Evolutionary conservation across 2,888 invertebrate species (phyloP).

Genomic region (Drosophila prostipennis): DNA sequence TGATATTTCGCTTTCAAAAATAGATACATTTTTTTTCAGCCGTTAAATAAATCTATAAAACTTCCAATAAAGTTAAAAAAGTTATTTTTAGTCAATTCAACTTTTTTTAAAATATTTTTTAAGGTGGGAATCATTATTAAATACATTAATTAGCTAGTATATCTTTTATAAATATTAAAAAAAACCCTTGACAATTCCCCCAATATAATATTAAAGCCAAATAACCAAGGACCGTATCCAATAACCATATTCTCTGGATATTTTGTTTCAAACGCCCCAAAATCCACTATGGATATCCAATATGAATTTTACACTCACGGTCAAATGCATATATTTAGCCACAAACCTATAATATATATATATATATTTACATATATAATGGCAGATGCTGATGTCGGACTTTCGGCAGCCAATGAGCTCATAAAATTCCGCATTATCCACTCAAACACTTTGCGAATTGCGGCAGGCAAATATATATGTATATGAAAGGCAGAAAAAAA

Average conservation of each 20-base stretch:
- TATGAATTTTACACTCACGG: constrained; percentile 1
- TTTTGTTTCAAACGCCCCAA: neutral
- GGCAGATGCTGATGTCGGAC: constrained; percentile 2
- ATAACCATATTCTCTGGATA: neutral
- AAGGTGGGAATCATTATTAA: too few relatives aligned
- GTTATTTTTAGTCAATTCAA: too few relatives aligned
- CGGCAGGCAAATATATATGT: constrained; percentile 8
- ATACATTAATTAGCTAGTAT: too few relatives aligned
- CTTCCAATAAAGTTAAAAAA: too few relatives aligned
- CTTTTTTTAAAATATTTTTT: too few relatives aligned
- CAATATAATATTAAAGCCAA: neutral
- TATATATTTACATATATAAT: neutral
- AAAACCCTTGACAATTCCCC: too few relatives aligned
- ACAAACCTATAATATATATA: neutral
- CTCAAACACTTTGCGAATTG: constrained; percentile 35
- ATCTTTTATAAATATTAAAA: too few relatives aligned
- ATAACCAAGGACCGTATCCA: neutral
- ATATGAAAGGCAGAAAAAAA: constrained; percentile 2
- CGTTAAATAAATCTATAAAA: too few relatives aligned
- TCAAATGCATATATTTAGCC: neutral
- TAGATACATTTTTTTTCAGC: too few relatives aligned
- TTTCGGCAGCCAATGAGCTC: constrained; percentile 20
- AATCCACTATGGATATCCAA: too few relatives aligned
- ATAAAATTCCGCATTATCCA: constrained; percentile 26
- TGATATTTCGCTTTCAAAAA: too few relatives aligned